Percentiles rank a stretch among this genome's conserved stretches.
Evolutionary conservation across 2,797 vertebrate species (phyloP).

Genomic region (Amblyraja radiata): DNA sequence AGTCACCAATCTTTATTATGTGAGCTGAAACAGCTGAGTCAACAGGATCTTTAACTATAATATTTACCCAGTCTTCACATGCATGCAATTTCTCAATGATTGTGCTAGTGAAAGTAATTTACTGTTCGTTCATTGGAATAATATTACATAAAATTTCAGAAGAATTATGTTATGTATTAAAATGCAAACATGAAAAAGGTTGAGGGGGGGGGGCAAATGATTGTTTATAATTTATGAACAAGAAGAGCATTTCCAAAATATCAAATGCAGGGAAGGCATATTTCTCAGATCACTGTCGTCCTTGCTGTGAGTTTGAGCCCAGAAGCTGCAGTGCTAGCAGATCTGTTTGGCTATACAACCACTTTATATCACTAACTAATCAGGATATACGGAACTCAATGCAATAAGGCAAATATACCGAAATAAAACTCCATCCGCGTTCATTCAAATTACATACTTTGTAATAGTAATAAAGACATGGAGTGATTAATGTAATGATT

Average conservation of each 20-base stretch:
- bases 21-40: background rate
- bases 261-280: background rate
- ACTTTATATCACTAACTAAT: background rate
- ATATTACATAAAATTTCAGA: background rate
- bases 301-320: background rate
- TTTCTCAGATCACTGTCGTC: background rate
- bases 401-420: background rate
- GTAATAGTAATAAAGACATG: background rate
- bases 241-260: background rate
- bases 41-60: background rate
- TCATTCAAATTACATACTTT: background rate
- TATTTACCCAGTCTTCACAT: background rate
- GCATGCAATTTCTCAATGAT: background rate
- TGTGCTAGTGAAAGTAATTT: background rate
- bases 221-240: background rate
- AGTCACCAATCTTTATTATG: background rate
- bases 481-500: background rate
- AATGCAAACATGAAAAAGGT: background rate
- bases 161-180: background rate
- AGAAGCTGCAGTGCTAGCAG: background rate
- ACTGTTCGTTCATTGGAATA: background rate
- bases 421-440: background rate
- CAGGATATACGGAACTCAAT: background rate
- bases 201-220: background rate
- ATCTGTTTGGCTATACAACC: background rate